Conservation (phyloP, 2,797 vertebrate genomes). For the Tragopan temminckii region DNA sequence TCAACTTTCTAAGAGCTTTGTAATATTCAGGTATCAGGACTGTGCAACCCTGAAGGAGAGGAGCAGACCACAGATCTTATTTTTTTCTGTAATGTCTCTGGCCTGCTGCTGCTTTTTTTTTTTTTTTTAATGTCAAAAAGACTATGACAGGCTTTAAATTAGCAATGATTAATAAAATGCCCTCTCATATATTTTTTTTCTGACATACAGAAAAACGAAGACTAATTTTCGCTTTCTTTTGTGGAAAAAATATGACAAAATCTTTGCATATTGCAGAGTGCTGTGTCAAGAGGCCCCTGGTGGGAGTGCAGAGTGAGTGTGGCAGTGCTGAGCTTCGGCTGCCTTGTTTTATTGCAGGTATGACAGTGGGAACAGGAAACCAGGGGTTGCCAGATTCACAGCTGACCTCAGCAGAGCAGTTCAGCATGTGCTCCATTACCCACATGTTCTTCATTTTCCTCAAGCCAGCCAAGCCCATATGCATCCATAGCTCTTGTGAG, state of each 20-base stretch:
- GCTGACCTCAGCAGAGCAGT: background rate
- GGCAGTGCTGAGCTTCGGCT: background rate
- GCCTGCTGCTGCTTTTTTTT: background rate
- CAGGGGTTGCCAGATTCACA: background rate
- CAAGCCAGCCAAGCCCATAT: background rate
- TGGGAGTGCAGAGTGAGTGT: background rate
- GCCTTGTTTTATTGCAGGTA: background rate
- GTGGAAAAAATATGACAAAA: background rate
- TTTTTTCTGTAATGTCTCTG: background rate
- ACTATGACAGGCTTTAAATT: background rate
- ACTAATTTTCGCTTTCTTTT: background rate
- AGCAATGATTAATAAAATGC: background rate
- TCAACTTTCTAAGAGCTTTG: background rate
- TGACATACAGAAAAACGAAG: background rate
- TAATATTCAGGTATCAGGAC: background rate
- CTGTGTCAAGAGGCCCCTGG: background rate
- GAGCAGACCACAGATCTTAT: rapidly evolving
- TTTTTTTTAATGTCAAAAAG: background rate
- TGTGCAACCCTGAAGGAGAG: background rate
- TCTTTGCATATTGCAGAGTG: background rate
- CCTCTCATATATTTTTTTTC: background rate
- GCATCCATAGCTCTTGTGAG: background rate
- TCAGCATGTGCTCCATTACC: background rate
- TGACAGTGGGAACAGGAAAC: background rate
- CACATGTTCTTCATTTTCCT: rapidly evolving